Evolutionary conservation across 1,140 invertebrate genomes (phyloP).

Genomic region (Drosophila sproati): DNA sequence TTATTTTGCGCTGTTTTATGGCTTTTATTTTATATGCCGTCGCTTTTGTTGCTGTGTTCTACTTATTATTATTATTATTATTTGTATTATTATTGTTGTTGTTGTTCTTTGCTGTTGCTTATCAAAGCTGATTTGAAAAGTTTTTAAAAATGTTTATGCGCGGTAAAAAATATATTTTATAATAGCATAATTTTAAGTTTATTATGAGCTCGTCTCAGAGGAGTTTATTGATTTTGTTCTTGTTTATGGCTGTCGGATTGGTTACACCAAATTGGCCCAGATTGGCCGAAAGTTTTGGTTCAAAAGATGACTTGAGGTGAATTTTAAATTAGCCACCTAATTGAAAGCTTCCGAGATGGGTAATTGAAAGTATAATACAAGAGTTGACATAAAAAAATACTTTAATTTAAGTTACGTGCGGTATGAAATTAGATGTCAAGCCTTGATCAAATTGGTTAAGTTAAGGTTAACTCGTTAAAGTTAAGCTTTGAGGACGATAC

Average conservation of each 20-base stretch:
- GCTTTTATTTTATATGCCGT: slow-evolving; percentile 33
- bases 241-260: slow-evolving; percentile 37
- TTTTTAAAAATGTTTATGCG: slow-evolving; percentile 56
- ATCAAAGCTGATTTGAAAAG: slow-evolving; percentile 74
- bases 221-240: slow-evolving; percentile 52
- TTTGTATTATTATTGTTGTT: slow-evolving; percentile 30
- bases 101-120: slow-evolving; percentile 45
- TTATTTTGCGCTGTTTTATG: slow-evolving; percentile 31
- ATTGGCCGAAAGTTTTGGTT: background rate
- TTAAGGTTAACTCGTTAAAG: too few relatives aligned
- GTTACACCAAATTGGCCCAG: slow-evolving; percentile 17
- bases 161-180: slow-evolving; percentile 47
- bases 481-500: too few relatives aligned
- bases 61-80: slow-evolving; percentile 21
- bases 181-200: slow-evolving; percentile 52
- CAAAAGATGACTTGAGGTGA: background rate
- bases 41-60: slow-evolving; percentile 6
- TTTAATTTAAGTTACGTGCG: too few relatives aligned
- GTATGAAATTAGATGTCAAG: too few relatives aligned
- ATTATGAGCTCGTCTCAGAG: slow-evolving; percentile 34
- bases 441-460: too few relatives aligned
- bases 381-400: too few relatives aligned
- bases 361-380: too few relatives aligned
- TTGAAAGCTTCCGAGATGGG: too few relatives aligned
- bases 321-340: background rate